Evolutionary conservation across 2,888 invertebrate genomes (phyloP).

Genomic region (Rosalia funebris): DNA sequence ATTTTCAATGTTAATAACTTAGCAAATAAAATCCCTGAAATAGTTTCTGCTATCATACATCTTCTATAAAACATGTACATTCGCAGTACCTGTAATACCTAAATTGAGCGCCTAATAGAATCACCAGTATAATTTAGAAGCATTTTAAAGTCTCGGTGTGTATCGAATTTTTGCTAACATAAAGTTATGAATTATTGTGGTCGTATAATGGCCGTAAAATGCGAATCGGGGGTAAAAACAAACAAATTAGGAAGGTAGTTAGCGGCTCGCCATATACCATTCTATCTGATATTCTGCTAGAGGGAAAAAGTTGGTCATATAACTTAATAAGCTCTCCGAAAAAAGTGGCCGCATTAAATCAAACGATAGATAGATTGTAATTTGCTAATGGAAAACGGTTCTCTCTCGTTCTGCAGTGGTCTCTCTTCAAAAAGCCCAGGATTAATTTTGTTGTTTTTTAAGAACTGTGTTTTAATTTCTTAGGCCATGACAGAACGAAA

Average conservation of each 20-base stretch:
- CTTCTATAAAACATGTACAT: no score
- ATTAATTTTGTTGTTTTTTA: constrained; percentile 17
- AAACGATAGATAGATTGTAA: constrained; percentile 59
- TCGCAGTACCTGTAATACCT: no score
- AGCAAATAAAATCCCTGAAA: no score
- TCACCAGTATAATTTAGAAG: constrained; percentile 15
- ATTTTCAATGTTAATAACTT: no score
- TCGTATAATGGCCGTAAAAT: constrained; percentile 31
- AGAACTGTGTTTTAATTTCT: constrained; percentile 7
- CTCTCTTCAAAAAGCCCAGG: constrained; percentile 18
- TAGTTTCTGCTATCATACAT: no score
- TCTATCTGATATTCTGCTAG: constrained; percentile 23
- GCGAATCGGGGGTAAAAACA: constrained; percentile 47
- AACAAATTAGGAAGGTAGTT: constrained; percentile 53
- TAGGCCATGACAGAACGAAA: constrained; percentile 3
- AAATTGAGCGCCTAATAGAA: constrained; percentile 15
- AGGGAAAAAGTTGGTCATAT: constrained; percentile 43
- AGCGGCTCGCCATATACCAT: constrained; percentile 51
- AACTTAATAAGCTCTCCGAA: constrained; percentile 44
- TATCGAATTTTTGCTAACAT: constrained; percentile 18
- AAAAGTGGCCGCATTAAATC: constrained; percentile 54
- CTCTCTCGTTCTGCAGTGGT: constrained; percentile 9
- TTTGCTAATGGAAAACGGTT: constrained; percentile 57
- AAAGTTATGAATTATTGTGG: constrained; percentile 35
- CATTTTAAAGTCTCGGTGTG: constrained; percentile 18